These are phyloP conservation scores for Mastomys coucha DNA, from an alignment of 2,113 vertebrate species.

Conservation along the genomic window DNA sequence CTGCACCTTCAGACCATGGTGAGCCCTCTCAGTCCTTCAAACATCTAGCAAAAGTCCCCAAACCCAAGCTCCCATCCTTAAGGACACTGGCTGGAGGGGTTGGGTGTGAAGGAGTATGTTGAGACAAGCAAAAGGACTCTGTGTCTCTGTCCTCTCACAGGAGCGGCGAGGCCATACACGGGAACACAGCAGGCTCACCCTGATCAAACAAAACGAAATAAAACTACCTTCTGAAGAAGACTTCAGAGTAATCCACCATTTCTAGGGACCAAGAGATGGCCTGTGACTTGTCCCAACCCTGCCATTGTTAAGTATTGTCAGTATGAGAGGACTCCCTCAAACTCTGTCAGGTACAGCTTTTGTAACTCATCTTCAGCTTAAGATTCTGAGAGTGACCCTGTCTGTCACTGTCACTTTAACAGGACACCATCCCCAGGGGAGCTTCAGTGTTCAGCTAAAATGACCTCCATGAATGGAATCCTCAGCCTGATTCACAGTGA, in stretches of 20 bases:
- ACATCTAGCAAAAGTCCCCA: neutral
- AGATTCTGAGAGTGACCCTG: neutral
- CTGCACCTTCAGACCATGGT: neutral
- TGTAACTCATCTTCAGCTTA: neutral
- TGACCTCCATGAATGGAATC: conserved; percentile 3
- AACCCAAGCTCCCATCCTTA: neutral
- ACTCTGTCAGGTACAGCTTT: neutral
- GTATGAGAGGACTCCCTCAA: neutral
- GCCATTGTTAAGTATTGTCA: no score
- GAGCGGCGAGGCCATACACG: no score
- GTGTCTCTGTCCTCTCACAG: neutral
- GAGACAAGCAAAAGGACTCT: accelerated
- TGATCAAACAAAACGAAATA: neutral
- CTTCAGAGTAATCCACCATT: neutral
- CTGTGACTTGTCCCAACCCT: neutral
- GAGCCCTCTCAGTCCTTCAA: accelerated
- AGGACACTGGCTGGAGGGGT: neutral
- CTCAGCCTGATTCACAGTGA: neutral
- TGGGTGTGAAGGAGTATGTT: neutral
- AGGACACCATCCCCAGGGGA: neutral
- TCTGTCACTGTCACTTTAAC: neutral
- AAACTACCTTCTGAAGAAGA: neutral
- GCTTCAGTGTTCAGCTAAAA: neutral
- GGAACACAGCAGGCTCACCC: neutral
- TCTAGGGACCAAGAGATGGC: accelerated